These are phyloP conservation scores for Rhinella marina DNA, from an alignment of 2,797 vertebrate genomes.

Conservation along the genomic window DNA sequence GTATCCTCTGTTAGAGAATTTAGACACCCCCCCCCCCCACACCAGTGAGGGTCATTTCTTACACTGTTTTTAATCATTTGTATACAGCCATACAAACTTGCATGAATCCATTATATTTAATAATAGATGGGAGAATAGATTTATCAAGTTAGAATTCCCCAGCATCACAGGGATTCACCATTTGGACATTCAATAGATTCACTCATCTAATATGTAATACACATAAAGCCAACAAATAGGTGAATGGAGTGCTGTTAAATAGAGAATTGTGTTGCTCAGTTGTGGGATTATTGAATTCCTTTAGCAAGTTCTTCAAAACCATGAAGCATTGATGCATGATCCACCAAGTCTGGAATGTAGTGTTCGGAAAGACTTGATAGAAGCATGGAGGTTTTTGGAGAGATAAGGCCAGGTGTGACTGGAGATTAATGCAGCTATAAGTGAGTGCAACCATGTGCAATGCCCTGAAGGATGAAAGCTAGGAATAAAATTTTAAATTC, in stretches of 20 bases:
- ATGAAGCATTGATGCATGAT: conserved; percentile 11
- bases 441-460: neutral
- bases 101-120: neutral
- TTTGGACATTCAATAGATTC: neutral
- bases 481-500: neutral
- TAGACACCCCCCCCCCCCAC: too few relatives aligned
- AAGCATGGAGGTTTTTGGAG: neutral
- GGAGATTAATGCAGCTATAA: neutral
- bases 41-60: too few relatives aligned
- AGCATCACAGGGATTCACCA: neutral
- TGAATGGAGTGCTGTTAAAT: too few relatives aligned
- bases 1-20: too few relatives aligned
- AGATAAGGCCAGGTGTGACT: neutral
- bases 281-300: neutral
- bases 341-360: neutral
- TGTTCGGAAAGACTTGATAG: neutral
- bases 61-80: too few relatives aligned
- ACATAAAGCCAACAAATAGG: neutral
- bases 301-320: neutral
- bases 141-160: neutral
- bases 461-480: neutral
- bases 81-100: neutral
- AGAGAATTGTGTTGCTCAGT: neutral
- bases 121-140: neutral
- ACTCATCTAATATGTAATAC: neutral